Conservation (phyloP, 2,797 vertebrate species). For the Hippoglossus hippoglossus region DNA sequence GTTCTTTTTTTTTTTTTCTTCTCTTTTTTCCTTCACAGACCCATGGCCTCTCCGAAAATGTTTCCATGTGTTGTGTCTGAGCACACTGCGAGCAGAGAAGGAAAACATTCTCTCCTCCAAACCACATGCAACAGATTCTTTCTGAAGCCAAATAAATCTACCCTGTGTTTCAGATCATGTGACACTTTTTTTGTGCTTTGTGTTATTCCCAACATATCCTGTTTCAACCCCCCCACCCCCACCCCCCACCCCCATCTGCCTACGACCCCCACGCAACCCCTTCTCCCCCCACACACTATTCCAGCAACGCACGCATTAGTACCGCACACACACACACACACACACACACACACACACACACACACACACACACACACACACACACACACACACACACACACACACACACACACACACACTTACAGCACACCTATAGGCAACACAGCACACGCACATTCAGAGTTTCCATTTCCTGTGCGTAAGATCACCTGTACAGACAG, state of each 20-base stretch:
- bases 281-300: background rate
- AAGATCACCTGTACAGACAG: slow-evolving; percentile 83
- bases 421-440: slow-evolving; percentile 13
- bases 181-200: slow-evolving; percentile 81
- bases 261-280: slow-evolving; percentile 15
- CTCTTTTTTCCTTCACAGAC: slow-evolving; percentile 60
- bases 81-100: slow-evolving; percentile 74
- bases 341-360: slow-evolving; percentile 30
- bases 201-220: slow-evolving; percentile 83
- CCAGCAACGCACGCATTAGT: background rate
- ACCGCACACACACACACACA: too few relatives aligned
- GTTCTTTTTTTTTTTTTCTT: slow-evolving; percentile 52
- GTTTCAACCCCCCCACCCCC: slow-evolving; percentile 56
- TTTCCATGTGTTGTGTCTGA: slow-evolving; percentile 85
- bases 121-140: slow-evolving; percentile 84
- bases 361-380: slow-evolving; percentile 3
- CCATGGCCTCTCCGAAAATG: slow-evolving; percentile 81
- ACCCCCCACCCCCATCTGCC: background rate
- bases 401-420: slow-evolving; percentile 1
- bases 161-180: slow-evolving; percentile 81
- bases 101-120: slow-evolving; percentile 81
- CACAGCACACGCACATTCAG: slow-evolving; percentile 62
- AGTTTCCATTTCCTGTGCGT: slow-evolving; percentile 83
- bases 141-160: slow-evolving; percentile 84
- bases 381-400: too few relatives aligned